These are phyloP conservation scores for cattle (Bos taurus) DNA, from an alignment of 2,113 vertebrate species.

Conservation along the genomic window DNA sequence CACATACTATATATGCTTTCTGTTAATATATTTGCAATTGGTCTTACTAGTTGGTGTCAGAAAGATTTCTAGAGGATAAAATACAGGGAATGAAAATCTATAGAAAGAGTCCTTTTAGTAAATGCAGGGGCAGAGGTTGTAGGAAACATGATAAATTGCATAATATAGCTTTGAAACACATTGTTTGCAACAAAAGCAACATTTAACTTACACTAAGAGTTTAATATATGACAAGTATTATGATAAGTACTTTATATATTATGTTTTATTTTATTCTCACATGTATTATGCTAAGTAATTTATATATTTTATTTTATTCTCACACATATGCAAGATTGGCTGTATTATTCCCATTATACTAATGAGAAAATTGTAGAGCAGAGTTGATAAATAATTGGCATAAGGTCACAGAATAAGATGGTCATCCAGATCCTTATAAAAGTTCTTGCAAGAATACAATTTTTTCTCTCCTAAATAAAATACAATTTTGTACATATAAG, in stretches of 20 bases:
- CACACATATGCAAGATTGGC: not conserved
- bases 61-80: constrained; percentile 29
- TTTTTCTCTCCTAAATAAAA: not conserved
- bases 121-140: not conserved
- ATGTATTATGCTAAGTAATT: not conserved
- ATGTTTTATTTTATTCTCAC: not conserved
- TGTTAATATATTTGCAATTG: constrained; percentile 38
- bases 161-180: not conserved
- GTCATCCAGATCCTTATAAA: not conserved
- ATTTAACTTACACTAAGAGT: not conserved
- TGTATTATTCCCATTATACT: not conserved
- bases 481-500: not conserved
- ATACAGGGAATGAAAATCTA: not conserved
- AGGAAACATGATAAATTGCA: not conserved
- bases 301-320: not conserved
- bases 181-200: constrained; percentile 8
- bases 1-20: constrained; percentile 19
- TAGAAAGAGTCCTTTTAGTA: not conserved
- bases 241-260: not conserved
- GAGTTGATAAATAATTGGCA: not conserved
- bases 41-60: not conserved
- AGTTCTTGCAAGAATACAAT: not conserved
- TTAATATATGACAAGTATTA: not conserved
- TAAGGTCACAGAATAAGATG: not conserved
- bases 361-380: not conserved